Percentiles rank a stretch among this genome's conserved stretches.
Evolutionary conservation across 2,113 vertebrate genomes (phyloP).

Genomic region (Apodemus speciosus): DNA sequence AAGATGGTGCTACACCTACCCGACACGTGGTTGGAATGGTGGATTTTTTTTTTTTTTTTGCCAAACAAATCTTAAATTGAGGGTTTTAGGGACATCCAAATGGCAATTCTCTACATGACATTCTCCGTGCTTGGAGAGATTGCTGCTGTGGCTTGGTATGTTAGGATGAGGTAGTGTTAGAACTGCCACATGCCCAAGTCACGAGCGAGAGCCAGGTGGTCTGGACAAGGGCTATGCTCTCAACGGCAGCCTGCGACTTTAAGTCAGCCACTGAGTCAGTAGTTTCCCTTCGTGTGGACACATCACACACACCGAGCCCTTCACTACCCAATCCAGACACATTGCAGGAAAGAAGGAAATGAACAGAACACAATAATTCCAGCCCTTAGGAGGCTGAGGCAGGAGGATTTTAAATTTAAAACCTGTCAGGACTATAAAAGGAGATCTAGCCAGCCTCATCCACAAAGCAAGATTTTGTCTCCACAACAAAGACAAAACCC

Average conservation of each 20-base stretch:
- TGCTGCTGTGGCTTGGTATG: conserved; percentile 63
- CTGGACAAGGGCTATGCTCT: conserved; percentile 77
- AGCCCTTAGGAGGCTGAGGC: not conserved
- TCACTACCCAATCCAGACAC: conserved; percentile 64
- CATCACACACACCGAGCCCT: conserved; percentile 60
- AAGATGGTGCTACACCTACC: conserved; percentile 23
- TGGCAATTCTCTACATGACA: conserved; percentile 66
- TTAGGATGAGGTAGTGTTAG: conserved; percentile 72
- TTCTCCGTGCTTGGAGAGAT: conserved; percentile 72
- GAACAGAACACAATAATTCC: not conserved
- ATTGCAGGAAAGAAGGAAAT: conserved; percentile 45
- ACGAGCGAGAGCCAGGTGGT: conserved; percentile 78
- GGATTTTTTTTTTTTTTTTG: not conserved
- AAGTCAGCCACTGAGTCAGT: conserved; percentile 73
- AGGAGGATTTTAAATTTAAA: not conserved
- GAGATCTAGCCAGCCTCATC: not conserved
- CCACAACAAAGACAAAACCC: not conserved
- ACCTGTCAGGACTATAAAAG: not conserved
- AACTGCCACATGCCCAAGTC: conserved; percentile 78
- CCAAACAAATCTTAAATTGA: conserved; percentile 55
- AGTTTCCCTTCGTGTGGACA: conserved; percentile 76
- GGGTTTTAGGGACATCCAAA: conserved; percentile 55
- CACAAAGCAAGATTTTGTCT: not conserved
- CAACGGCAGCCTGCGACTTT: conserved; percentile 71
- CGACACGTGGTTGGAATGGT: not conserved